Percentiles rank a stretch among this genome's conserved stretches.
Evolutionary conservation across 92 coral and sea anemone genomes (phyloP).

Genomic region (Umimayanthus kanabou): DNA sequence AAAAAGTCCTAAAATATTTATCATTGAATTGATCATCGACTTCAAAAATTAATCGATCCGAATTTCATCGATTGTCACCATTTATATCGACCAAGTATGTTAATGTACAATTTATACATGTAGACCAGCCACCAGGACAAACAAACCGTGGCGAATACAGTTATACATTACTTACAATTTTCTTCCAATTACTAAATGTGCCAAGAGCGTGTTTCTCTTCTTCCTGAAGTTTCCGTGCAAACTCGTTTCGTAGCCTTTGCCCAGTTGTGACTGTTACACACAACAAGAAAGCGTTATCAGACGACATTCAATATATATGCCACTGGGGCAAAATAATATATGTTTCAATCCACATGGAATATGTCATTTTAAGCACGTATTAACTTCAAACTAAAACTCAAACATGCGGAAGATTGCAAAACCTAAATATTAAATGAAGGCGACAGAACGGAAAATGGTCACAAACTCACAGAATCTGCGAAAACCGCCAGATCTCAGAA

Average conservation of each 20-base stretch:
- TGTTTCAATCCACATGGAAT: background rate
- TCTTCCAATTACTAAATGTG: conserved; percentile 63
- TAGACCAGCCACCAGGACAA: no score
- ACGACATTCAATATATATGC: background rate
- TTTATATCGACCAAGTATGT: no score
- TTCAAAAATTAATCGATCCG: no score
- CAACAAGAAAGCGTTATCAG: background rate
- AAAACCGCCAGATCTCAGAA: conserved; percentile 42
- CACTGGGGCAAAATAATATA: no score
- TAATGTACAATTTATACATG: no score
- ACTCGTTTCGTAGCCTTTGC: conserved; percentile 28
- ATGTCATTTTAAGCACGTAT: background rate
- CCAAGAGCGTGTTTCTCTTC: conserved; percentile 67
- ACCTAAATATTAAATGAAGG: background rate
- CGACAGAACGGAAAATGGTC: background rate
- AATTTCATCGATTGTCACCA: no score
- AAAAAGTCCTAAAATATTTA: no score
- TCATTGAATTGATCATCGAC: no score
- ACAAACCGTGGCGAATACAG: no score
- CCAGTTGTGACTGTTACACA: conserved; percentile 46
- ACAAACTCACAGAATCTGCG: conserved; percentile 51
- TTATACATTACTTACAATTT: conserved; percentile 49
- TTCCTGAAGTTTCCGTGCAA: conserved; percentile 38
- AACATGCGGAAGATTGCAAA: background rate
- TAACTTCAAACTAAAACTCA: background rate